Evolutionary conservation across 2,113 vertebrate species (phyloP), one percentile per base, ranked within the genome.

Genomic region (Ptilonorhynchus violaceus): DNA sequence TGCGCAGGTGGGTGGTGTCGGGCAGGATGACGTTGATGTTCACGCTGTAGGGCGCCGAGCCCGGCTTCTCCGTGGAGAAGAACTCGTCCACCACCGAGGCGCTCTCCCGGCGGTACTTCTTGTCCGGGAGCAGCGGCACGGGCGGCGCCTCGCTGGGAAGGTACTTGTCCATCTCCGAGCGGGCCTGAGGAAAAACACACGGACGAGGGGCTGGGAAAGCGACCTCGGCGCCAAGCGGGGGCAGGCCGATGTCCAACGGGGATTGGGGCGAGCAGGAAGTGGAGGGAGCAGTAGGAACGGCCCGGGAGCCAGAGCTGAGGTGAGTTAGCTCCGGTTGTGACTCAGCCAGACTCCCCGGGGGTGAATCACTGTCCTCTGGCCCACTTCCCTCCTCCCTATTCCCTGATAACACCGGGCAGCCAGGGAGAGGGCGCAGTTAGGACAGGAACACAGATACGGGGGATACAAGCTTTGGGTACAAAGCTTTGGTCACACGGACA

Each of bases 11-110:
- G 1, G 98, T 98, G 20, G 98, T 99, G 96, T 98, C 98, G 11
- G 99, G 99, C 21, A 99, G 98, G 89, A 99, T 99, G 47, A 99
- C 85, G 9, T 99, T 99, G 97, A 99, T 99, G 98, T 99, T 99
- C n/a, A 99, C 98, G 41, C 99, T 99, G 98, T 99, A 99, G 0
- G 99, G 99, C 0, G 98, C 13, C 0, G 96, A 92, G 18, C 27
- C n/a, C 1, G 98, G 96, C 78, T 99, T 99, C 80, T 99, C 99
- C 1, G 98, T 98, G 6, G 99, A 98, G 96, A 99, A 99, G 95
- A 98, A 99, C 95, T 99, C 99, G 1, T 99, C 99, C 52, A 99
- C 99, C 74, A 99, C 98, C 0, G 99, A 99, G 64, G 99, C 99
- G 3, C 99, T 99, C 67, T 99, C 99, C 28, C 99, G 97, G 6